phyloP scores from a whole-genome alignment of 2,113 vertebrate species.

The Antennarius striatus region DNA sequence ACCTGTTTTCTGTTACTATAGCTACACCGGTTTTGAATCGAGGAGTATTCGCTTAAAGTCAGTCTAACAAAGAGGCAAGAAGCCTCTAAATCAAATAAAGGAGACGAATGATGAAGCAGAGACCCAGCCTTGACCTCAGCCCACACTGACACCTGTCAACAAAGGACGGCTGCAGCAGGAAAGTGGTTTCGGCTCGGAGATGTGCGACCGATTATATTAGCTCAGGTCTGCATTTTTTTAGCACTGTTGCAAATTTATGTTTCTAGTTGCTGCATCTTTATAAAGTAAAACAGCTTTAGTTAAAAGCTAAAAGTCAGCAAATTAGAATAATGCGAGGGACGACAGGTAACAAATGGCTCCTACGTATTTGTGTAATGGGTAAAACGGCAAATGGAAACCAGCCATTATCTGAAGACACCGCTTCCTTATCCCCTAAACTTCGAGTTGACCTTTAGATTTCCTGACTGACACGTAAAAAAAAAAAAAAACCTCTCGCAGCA shows the following conservation, averaged over 20 bases:
- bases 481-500: constrained; percentile 38
- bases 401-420: constrained; percentile 51
- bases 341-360: constrained; percentile 48
- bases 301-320: constrained; percentile 21
- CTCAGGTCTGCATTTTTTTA: constrained; percentile 43
- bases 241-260: constrained; percentile 29
- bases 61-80: constrained; percentile 30
- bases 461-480: constrained; percentile 24
- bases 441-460: constrained; percentile 47
- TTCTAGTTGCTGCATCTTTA: constrained; percentile 26
- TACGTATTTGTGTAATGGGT: constrained; percentile 44
- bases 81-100: constrained; percentile 28
- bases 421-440: constrained; percentile 37
- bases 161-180: constrained; percentile 47
- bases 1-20: constrained; percentile 11
- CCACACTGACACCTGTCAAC: constrained; percentile 56
- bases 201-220: constrained; percentile 35
- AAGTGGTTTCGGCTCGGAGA: constrained; percentile 39
- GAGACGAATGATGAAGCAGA: constrained; percentile 43
- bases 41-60: constrained; percentile 30
- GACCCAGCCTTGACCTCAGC: constrained; percentile 65
- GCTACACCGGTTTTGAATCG: constrained; percentile 19
- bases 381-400: constrained; percentile 54
- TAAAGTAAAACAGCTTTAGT: constrained; percentile 17
- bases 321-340: constrained; percentile 40